Percentiles rank a stretch among this genome's conserved stretches.
phyloP scores from a whole-genome alignment of 1,140 invertebrate genomes.

The Pogonomyrmex californicus region DNA sequence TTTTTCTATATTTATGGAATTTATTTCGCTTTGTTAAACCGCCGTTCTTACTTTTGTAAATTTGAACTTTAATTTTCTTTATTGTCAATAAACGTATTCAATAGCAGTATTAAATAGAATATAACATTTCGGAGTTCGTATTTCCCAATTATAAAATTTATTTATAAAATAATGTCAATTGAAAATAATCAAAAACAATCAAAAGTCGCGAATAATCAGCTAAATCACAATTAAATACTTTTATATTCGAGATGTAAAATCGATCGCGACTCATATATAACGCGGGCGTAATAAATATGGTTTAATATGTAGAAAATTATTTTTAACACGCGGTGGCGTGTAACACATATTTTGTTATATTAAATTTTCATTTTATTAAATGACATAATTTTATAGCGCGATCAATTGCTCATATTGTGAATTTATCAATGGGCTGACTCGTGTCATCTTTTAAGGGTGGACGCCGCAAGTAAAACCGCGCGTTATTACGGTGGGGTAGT shows the following conservation, averaged over 20 bases:
- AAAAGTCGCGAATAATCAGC: background rate
- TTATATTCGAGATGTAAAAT: constrained; percentile 19
- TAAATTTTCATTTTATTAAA: background rate
- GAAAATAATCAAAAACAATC: background rate
- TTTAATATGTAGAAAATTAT: background rate
- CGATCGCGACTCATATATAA: background rate
- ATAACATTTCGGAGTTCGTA: background rate
- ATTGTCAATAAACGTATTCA: background rate
- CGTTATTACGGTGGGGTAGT: constrained; percentile 69
- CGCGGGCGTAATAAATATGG: background rate
- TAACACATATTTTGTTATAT: background rate
- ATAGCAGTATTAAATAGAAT: background rate
- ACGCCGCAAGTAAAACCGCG: constrained; percentile 63
- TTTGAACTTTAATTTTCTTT: constrained; percentile 18
- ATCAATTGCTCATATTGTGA: constrained; percentile 49
- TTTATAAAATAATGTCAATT: constrained; percentile 18
- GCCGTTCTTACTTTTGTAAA: background rate
- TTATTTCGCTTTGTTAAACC: background rate
- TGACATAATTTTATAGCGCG: constrained; percentile 2
- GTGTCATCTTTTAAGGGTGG: constrained; percentile 60
- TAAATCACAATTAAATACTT: background rate
- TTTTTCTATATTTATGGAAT: constrained; percentile 15
- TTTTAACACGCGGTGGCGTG: background rate
- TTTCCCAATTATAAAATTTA: background rate
- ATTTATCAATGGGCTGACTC: constrained; percentile 17